These are phyloP conservation scores for Drosophila glabriapex DNA, from an alignment of 2,888 invertebrate genomes.

Conservation along the genomic window DNA sequence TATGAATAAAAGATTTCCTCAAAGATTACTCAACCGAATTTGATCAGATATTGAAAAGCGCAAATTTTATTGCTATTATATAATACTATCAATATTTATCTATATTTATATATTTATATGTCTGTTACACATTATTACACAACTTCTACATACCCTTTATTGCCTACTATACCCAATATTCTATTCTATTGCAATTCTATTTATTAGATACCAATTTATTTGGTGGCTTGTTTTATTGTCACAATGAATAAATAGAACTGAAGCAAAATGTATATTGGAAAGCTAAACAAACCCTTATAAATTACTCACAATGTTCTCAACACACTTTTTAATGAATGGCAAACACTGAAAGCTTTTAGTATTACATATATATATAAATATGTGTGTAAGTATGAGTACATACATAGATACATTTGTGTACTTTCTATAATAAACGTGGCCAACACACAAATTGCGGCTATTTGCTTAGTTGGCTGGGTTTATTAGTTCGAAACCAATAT, in stretches of 20 bases:
- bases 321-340: constrained; percentile 40
- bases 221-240: constrained; percentile 33
- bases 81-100: background rate
- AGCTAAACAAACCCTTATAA: background rate
- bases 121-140: background rate
- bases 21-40: background rate
- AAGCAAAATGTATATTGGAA: background rate
- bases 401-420: constrained; percentile 17
- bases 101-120: background rate
- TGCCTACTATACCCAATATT: background rate
- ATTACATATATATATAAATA: background rate
- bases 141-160: background rate
- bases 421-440: constrained; percentile 51
- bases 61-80: background rate
- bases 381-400: background rate
- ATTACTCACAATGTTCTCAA: background rate
- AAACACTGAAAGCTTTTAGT: constrained; percentile 33
- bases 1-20: background rate
- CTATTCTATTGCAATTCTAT: constrained; percentile 6
- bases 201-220: constrained; percentile 33
- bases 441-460: constrained; percentile 53
- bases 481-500: constrained; percentile 65
- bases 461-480: constrained; percentile 61
- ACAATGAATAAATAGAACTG: constrained; percentile 4
- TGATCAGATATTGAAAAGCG: background rate